A percentile compares a stretch with the other conserved stretches of the same genome.
Evolutionary conservation across 2,888 invertebrate species (phyloP).

Genomic region (Dasypolia templi): DNA sequence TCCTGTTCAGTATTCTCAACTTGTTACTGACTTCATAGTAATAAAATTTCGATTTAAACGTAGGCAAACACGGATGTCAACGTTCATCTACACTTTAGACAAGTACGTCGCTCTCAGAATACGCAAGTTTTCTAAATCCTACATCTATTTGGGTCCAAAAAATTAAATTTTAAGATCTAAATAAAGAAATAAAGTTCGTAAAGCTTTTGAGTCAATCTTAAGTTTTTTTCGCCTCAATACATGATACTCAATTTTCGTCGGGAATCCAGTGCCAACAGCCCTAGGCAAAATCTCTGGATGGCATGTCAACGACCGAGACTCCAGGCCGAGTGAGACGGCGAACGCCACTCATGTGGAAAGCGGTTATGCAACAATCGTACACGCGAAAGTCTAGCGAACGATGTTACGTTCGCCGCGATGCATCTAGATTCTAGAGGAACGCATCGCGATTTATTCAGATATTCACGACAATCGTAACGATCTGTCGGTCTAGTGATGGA

Average conservation of each 20-base stretch:
- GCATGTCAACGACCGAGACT: slow-evolving; percentile 86
- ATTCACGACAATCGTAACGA: slow-evolving; percentile 61
- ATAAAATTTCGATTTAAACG: neutral
- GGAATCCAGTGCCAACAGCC: slow-evolving; percentile 56
- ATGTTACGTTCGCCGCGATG: slow-evolving; percentile 76
- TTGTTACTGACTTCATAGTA: slow-evolving; percentile 1
- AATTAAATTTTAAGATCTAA: neutral
- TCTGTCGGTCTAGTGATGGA: slow-evolving; percentile 64
- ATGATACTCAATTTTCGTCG: slow-evolving; percentile 46
- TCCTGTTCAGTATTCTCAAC: slow-evolving; percentile 10
- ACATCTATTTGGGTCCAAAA: neutral
- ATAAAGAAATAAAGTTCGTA: neutral
- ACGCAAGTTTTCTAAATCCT: neutral
- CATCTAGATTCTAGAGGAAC: slow-evolving; percentile 83
- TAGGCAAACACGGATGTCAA: neutral
- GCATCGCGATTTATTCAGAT: slow-evolving; percentile 64
- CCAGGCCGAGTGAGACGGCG: slow-evolving; percentile 83
- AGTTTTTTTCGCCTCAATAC: slow-evolving; percentile 21
- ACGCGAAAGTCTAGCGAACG: slow-evolving; percentile 84
- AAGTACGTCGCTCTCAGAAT: slow-evolving; percentile 1
- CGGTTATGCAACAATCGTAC: slow-evolving; percentile 87
- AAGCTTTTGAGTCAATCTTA: neutral
- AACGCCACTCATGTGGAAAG: slow-evolving; percentile 87
- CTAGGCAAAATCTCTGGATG: slow-evolving; percentile 80
- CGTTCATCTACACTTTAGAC: slow-evolving; percentile 6